Evolutionary conservation across 2,888 invertebrate genomes (phyloP).

Genomic region (Drosophila borborema): DNA sequence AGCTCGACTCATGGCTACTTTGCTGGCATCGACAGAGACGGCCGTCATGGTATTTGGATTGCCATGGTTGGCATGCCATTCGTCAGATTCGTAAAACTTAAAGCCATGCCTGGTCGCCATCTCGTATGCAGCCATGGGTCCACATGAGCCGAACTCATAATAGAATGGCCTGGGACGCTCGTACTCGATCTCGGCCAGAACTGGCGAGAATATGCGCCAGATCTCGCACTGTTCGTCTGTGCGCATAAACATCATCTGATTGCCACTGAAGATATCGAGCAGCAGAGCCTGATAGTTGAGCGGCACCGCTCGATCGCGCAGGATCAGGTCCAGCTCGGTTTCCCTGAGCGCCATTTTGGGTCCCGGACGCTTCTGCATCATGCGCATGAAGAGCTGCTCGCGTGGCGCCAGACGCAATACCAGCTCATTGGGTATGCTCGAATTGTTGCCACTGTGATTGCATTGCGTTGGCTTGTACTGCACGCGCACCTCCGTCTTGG

Average conservation of each 20-base stretch:
- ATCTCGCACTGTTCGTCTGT: conserved; percentile 70
- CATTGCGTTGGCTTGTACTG: conserved; percentile 61
- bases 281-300: conserved; percentile 33
- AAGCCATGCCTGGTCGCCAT: conserved; percentile 57
- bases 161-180: conserved; percentile 52
- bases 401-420: conserved; percentile 51
- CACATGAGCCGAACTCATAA: conserved; percentile 59
- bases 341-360: conserved; percentile 46
- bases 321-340: conserved; percentile 42
- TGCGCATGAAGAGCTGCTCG: conserved; percentile 69
- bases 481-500: conserved; percentile 60
- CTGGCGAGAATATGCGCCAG: conserved; percentile 69
- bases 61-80: conserved; percentile 55
- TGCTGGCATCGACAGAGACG: neutral
- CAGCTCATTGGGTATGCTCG: conserved; percentile 53
- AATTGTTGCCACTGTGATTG: conserved; percentile 15
- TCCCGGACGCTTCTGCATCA: conserved; percentile 57
- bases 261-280: conserved; percentile 61
- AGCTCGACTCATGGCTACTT: conserved; percentile 18
- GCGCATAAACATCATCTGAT: conserved; percentile 72
- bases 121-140: conserved; percentile 59
- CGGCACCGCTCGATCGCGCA: conserved; percentile 17
- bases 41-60: neutral
- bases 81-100: conserved; percentile 50
- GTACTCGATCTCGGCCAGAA: conserved; percentile 47